phyloP scores from a whole-genome alignment of 2,888 invertebrate genomes.

The Rhamnusium bicolor region DNA sequence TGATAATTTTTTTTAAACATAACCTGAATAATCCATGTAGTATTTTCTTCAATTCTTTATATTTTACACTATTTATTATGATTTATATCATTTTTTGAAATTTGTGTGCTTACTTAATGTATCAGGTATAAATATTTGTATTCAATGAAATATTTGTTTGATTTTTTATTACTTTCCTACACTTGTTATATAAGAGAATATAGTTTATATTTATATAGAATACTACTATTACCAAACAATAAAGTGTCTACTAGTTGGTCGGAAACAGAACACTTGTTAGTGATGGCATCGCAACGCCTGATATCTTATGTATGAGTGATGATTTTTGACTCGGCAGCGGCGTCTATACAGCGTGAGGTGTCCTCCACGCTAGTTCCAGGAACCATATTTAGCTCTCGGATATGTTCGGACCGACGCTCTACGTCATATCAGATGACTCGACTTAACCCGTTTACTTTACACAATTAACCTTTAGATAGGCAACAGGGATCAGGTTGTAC shows the following conservation, averaged over 20 bases:
- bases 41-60: no score
- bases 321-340: not conserved
- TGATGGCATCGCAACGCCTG: not conserved
- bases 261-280: not conserved
- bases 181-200: no score
- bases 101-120: no score
- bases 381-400: constrained; percentile 6
- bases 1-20: no score
- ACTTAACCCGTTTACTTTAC: constrained; percentile 3
- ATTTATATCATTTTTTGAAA: no score
- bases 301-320: not conserved
- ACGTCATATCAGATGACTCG: constrained; percentile 11
- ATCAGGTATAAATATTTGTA: no score
- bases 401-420: not conserved
- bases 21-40: no score
- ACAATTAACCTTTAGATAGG: not conserved
- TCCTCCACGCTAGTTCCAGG: not conserved
- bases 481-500: not conserved
- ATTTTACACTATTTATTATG: no score
- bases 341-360: not conserved
- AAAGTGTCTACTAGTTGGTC: not conserved
- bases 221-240: not conserved
- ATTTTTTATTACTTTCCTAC: no score
- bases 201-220: not conserved
- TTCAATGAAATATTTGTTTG: no score